Conservation (phyloP, 2,113 vertebrate genomes). For the Archocentrus centrarchus region DNA sequence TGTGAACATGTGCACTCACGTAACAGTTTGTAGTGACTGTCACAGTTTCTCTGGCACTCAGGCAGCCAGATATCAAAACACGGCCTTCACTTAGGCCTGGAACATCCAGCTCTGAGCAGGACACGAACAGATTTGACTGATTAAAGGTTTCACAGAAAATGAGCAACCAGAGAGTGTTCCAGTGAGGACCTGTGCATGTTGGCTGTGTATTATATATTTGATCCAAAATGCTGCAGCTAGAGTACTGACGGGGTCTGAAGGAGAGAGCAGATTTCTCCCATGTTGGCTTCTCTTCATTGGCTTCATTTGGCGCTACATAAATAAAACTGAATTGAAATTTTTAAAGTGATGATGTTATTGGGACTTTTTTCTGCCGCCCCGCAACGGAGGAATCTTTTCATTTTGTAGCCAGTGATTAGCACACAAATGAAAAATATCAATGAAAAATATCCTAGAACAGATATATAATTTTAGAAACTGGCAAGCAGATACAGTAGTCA, state of each 20-base stretch:
- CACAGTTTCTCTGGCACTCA: background rate
- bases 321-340: too few relatives aligned
- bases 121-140: slow-evolving; percentile 25
- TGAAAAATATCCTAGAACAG: background rate
- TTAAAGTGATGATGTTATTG: too few relatives aligned
- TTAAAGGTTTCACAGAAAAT: slow-evolving; percentile 21
- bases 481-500: background rate
- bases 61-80: background rate
- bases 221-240: too few relatives aligned
- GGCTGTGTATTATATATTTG: too few relatives aligned
- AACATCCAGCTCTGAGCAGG: background rate
- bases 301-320: too few relatives aligned
- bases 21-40: slow-evolving; percentile 7
- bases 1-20: background rate
- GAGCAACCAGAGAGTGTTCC: background rate
- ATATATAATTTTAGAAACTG: slow-evolving; percentile 6
- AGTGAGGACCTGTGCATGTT: too few relatives aligned
- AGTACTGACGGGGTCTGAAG: too few relatives aligned
- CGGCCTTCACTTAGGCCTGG: background rate
- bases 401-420: too few relatives aligned
- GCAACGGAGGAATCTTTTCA: too few relatives aligned
- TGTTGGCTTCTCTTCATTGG: too few relatives aligned
- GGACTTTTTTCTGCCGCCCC: too few relatives aligned
- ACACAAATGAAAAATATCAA: background rate
- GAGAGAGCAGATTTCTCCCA: too few relatives aligned